A percentile compares a stretch with the other conserved stretches of the same genome.
Evolutionary conservation across 2,797 vertebrate species (phyloP).

Genomic region (Macropodus opercularis): DNA sequence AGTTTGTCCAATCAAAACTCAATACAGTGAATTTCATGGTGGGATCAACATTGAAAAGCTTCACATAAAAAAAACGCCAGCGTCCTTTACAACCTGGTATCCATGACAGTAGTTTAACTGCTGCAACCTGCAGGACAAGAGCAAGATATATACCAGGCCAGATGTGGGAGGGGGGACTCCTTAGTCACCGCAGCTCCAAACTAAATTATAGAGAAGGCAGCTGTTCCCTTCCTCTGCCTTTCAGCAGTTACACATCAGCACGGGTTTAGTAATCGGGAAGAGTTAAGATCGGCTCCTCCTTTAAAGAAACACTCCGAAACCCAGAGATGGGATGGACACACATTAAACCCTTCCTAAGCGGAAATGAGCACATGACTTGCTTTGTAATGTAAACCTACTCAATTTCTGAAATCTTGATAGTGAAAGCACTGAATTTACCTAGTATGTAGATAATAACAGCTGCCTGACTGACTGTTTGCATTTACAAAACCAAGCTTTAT

Average conservation of each 20-base stretch:
- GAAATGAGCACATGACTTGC: conserved; percentile 43
- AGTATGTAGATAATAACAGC: conserved; percentile 37
- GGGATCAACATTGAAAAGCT: conserved; percentile 16
- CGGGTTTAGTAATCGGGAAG: conserved; percentile 49
- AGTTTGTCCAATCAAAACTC: no score
- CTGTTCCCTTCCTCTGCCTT: conserved; percentile 60
- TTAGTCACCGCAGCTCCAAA: conserved; percentile 49
- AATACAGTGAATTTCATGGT: no score
- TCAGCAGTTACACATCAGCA: conserved; percentile 55
- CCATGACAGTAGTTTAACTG: conserved; percentile 24
- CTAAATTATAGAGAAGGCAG: conserved; percentile 70
- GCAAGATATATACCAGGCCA: conserved; percentile 46
- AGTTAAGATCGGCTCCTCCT: conserved; percentile 39
- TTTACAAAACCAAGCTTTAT: conserved; percentile 3
- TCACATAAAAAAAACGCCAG: conserved; percentile 1
- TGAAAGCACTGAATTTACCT: conserved; percentile 24
- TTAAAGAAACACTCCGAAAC: conserved; percentile 41
- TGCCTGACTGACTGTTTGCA: conserved; percentile 21
- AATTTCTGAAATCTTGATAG: conserved; percentile 57
- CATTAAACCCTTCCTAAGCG: conserved; percentile 34
- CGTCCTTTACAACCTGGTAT: conserved; percentile 31
- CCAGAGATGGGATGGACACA: conserved; percentile 39
- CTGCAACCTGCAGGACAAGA: conserved; percentile 47
- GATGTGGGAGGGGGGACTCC: conserved; percentile 58
- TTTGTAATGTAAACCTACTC: conserved; percentile 47